phyloP scores from a whole-genome alignment of 1,140 invertebrate genomes.

The Leptoteleia sp. region DNA sequence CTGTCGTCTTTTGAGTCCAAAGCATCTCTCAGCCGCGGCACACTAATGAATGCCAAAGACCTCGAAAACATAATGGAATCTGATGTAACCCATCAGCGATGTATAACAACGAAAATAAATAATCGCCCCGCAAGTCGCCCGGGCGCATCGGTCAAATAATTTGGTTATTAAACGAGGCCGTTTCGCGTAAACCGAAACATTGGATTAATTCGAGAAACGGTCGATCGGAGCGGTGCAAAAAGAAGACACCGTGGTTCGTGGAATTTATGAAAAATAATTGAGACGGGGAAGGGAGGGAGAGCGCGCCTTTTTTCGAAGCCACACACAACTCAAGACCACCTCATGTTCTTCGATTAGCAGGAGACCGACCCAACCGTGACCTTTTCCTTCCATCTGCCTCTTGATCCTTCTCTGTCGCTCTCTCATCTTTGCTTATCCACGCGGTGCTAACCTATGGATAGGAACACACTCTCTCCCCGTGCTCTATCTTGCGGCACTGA shows the following conservation, averaged over 20 bases:
- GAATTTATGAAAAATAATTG: conserved; percentile 70
- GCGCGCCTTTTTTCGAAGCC: conserved; percentile 65
- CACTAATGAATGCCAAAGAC: conserved; percentile 57
- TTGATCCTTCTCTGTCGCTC: conserved; percentile 50
- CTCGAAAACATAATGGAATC: conserved; percentile 39
- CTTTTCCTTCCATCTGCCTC: conserved; percentile 69
- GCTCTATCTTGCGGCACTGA: conserved; percentile 82
- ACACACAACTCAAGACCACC: conserved; percentile 68
- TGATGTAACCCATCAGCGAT: conserved; percentile 35
- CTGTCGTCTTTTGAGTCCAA: conserved; percentile 43
- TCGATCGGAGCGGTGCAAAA: conserved; percentile 50
- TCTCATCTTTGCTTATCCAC: conserved; percentile 64
- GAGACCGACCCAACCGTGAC: conserved; percentile 81
- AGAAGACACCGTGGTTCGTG: conserved; percentile 59
- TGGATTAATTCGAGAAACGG: conserved; percentile 56
- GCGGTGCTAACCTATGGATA: conserved; percentile 72
- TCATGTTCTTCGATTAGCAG: conserved; percentile 81
- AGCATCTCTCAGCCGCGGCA: conserved; percentile 11
- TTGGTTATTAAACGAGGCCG: conserved; percentile 33
- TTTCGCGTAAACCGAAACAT: conserved; percentile 44
- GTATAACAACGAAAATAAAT: conserved; percentile 46
- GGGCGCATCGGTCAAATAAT: conserved; percentile 30
- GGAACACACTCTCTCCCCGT: conserved; percentile 72
- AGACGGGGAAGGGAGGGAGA: conserved; percentile 35
- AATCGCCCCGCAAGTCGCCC: conserved; percentile 18